Base-by-base conservation (phyloP, 2,797 vertebrate genomes). In the Varecia variegata region DNA sequence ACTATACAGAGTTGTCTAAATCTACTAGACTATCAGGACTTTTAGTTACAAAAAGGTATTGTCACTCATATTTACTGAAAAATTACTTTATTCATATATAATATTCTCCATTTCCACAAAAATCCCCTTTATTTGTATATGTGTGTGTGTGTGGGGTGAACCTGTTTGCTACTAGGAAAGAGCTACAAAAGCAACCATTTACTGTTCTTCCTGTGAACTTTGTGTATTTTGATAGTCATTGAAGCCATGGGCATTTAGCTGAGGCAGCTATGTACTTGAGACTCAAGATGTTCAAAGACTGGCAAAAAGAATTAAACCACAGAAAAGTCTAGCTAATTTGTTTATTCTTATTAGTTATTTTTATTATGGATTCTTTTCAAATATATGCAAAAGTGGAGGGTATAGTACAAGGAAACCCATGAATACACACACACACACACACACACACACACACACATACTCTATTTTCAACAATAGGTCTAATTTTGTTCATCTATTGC, bases 291-390 rank as follows among this genome's bases (percentile, higher is more conserved):
- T 45, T 83, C 56, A 82, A 83, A 70, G 35, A 27, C 5, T 11
- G 40, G 27, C 32, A 87, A 65, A 76, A 91, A 62, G 7, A 76
- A 52, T 58, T 52, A 85, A 86, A 58, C 60, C 35, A 40, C 25
- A 47, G 25, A 21, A 92, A 89, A 71, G 7, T 47, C 14, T 70
- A 85, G 20, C 80, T 84, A 20, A 54, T 67, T 68, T 8, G 52
- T 25, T 62, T 85, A 91, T 52, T 73, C 18, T 68, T 93, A 68
- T 56, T 87, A 62, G 68, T 45, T 80, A 79, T 27, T 77, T 81
- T 86, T 56, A 90, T 70, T 90, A 80, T 23, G 27, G 9, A 60
- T 40, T 80, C 71, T 76, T 60, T n/a, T 67, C 14, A 85, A 87
- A 77, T 58, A 62, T 32, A 43, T 38, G 27, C 20, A 92, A 84